Conservation (phyloP, 2,888 invertebrate species). For the Shargacucullia verbasci region DNA sequence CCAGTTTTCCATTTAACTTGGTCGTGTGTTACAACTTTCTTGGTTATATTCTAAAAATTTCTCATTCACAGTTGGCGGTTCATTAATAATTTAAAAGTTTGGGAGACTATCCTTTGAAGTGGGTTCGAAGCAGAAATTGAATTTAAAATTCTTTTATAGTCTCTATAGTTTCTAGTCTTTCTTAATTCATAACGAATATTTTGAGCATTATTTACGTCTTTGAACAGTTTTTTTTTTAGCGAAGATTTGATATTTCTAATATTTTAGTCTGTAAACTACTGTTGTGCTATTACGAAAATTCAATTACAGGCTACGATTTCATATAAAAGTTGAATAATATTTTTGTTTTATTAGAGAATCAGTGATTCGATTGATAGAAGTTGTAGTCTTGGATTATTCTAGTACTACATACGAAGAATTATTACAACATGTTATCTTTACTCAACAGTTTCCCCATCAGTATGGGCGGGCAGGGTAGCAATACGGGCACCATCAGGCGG, state of each 20-base stretch:
- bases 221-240: not conserved
- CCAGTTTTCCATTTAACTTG: slow-evolving; percentile 49
- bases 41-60: slow-evolving; percentile 44
- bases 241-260: too few relatives aligned
- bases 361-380: too few relatives aligned
- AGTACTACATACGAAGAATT: too few relatives aligned
- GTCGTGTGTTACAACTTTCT: slow-evolving; percentile 47
- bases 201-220: slow-evolving; percentile 1
- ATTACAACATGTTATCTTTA: too few relatives aligned
- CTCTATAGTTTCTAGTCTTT: slow-evolving; percentile 13
- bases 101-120: slow-evolving; percentile 32
- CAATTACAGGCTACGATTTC: too few relatives aligned
- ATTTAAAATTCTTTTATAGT: slow-evolving; percentile 30
- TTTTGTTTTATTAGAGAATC: not conserved
- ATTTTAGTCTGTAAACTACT: too few relatives aligned
- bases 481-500: slow-evolving; percentile 91
- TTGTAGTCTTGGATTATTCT: too few relatives aligned
- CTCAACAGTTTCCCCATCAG: slow-evolving; percentile 91
- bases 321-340: too few relatives aligned
- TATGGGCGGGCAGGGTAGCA: slow-evolving; percentile 92
- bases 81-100: slow-evolving; percentile 58
- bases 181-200: not conserved
- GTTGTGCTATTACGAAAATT: too few relatives aligned
- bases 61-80: slow-evolving; percentile 40
- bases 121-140: slow-evolving; percentile 24